Evolutionary conservation across 2,797 vertebrate species (phyloP).

Genomic region (Phoeniculus purpureus): DNA sequence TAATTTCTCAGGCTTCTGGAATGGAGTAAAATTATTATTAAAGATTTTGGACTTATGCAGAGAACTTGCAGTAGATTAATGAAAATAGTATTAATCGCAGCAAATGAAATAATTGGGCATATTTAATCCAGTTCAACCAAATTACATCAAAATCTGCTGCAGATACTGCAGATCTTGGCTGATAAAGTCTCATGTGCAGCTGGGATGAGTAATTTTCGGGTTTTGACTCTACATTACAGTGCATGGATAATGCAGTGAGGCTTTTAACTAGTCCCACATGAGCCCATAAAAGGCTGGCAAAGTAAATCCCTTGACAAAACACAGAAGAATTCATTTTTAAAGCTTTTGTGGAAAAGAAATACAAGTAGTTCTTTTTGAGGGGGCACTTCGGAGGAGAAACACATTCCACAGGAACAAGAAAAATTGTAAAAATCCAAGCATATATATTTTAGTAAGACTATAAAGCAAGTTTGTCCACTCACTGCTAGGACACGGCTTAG

Average conservation of each 20-base stretch:
- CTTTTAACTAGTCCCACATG: background rate
- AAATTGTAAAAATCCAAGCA: background rate
- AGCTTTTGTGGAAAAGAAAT: background rate
- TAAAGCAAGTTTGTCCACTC: background rate
- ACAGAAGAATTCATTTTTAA: background rate
- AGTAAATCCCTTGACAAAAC: background rate
- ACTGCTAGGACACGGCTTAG: constrained; percentile 21
- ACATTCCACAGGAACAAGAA: background rate
- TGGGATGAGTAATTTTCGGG: background rate
- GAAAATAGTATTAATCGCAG: background rate
- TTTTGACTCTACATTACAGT: background rate
- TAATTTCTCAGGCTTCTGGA: background rate
- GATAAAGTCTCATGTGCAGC: background rate
- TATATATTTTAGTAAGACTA: background rate
- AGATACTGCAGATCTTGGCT: background rate
- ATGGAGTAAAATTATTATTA: background rate
- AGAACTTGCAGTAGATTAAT: background rate
- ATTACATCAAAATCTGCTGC: background rate
- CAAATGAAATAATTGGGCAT: background rate
- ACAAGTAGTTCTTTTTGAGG: background rate
- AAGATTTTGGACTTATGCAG: background rate
- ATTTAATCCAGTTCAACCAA: background rate
- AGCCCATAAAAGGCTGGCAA: background rate
- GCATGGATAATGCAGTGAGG: background rate
- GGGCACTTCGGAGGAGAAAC: background rate